Conservation (phyloP, 1,140 invertebrate species). For the Choristoneura fumiferana region DNA sequence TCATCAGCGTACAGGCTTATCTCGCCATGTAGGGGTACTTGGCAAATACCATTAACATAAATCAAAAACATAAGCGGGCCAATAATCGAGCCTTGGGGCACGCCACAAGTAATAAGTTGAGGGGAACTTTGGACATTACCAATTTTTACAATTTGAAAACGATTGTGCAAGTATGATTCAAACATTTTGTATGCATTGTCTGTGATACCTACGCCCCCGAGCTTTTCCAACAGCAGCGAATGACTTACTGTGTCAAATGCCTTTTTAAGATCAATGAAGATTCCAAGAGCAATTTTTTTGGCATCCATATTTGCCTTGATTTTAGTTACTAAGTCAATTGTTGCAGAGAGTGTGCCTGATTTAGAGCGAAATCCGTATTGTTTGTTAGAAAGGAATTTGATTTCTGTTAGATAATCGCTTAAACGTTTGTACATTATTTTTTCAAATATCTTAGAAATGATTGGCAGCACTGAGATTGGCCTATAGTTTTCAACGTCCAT, state of each 20-base stretch:
- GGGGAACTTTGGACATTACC: background rate
- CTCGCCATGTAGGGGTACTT: background rate
- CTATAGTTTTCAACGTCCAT: conserved; percentile 1
- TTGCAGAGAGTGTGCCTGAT: background rate
- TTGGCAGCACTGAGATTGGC: conserved; percentile 4
- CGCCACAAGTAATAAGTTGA: background rate
- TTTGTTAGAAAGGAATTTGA: background rate
- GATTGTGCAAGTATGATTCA: background rate
- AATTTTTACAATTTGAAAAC: background rate
- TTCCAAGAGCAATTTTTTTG: background rate
- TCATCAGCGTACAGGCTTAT: background rate
- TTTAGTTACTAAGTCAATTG: background rate
- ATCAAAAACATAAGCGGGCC: background rate
- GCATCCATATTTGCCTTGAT: background rate
- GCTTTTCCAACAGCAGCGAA: background rate
- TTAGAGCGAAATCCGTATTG: background rate
- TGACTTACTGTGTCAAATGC: background rate
- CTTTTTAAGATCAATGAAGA: conserved; percentile 1
- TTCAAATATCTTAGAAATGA: conserved; percentile 7
- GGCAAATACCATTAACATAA: background rate
- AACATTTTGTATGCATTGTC: background rate
- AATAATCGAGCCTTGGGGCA: background rate
- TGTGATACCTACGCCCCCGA: background rate
- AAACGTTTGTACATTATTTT: conserved; percentile 13
- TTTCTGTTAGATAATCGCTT: background rate